phyloP scores from a whole-genome alignment of 35 echinoderm and acorn worm species.

The Strongylocentrotus purpuratus region DNA sequence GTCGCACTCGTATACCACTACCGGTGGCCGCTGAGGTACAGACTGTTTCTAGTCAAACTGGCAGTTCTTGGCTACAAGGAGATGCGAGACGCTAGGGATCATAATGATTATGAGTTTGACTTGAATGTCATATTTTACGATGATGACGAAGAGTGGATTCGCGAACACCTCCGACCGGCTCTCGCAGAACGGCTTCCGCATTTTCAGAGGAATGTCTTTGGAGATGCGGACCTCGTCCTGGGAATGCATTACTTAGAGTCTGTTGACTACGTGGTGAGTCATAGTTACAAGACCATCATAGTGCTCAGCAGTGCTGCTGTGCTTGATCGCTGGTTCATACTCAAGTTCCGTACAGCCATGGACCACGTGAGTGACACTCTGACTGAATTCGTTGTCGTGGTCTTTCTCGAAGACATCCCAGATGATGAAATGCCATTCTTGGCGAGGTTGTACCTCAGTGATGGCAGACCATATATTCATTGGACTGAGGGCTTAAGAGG shows the following conservation, averaged over 20 bases:
- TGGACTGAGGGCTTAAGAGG: no score
- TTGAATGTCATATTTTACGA: not conserved
- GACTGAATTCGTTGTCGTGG: no score
- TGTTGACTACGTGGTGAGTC: not conserved
- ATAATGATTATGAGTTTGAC: not conserved
- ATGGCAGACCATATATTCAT: no score
- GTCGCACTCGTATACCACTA: not conserved
- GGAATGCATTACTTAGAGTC: conserved; percentile 15
- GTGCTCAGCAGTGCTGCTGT: no score
- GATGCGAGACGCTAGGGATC: not conserved
- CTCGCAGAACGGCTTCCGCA: not conserved
- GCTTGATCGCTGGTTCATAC: no score
- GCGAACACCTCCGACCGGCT: not conserved
- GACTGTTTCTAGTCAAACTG: not conserved
- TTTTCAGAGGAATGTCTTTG: not conserved
- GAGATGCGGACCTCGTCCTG: not conserved
- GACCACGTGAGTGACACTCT: no score
- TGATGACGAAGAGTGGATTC: conserved; percentile 2
- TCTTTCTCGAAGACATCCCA: no score
- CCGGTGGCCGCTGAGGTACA: not conserved
- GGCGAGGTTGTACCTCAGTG: no score
- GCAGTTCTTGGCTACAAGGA: not conserved
- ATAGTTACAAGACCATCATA: no score
- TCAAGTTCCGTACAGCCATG: no score
- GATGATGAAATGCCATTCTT: no score